Base-by-base conservation (phyloP, 2,113 vertebrate genomes). In the Dipodomys ordii region DNA sequence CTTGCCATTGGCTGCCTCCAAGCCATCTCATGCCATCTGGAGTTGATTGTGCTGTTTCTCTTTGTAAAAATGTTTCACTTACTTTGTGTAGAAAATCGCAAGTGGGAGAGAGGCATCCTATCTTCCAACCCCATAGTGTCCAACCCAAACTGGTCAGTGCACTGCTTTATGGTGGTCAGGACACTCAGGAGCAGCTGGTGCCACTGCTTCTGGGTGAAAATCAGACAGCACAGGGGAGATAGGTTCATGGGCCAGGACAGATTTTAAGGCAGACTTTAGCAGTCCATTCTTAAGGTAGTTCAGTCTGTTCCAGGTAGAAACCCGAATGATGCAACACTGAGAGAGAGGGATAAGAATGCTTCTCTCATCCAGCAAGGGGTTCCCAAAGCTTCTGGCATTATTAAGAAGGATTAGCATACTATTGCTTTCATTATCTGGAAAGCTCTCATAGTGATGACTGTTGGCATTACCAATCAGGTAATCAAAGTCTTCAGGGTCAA, bases 321-420 rank as follows among this genome's bases (percentile, higher is more conserved):
- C 98, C 2, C 99, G 98, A 44, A 99, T 98, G 98, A 99, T 99
- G 99, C 99, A 99, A 93, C 99, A 99, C 98, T 99, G 99, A 96
- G 99, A 99, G 76, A 99, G 99, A 46, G 99, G 99, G 73, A 99
- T 99, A 15, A 99, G 98, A 95, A 99, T 99, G 97, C 99, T 99
- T 98, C 99, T 98, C 98, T 99, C 99, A 95, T 99, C 99, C 97
- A 99, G 96, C 39, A 98, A 98, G 23, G 99, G 98, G 83, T 99
- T 99, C 93, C 99, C 99, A 97, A 99, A 99, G 98, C 99, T 99
- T 97, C 99, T 99, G 82, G 99, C 99, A 72, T 99, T 99, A 94
- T 99, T 99, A 22, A 99, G 98, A 65, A 99, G 98, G 96, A 99
- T 99, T 91, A 99, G 99, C 99, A 99, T 99, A 91, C 99, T 99